A percentile compares a stretch with the other conserved stretches of the same genome.
Evolutionary conservation across 2,888 invertebrate species (phyloP).

Genomic region (Tipula vernalis): DNA sequence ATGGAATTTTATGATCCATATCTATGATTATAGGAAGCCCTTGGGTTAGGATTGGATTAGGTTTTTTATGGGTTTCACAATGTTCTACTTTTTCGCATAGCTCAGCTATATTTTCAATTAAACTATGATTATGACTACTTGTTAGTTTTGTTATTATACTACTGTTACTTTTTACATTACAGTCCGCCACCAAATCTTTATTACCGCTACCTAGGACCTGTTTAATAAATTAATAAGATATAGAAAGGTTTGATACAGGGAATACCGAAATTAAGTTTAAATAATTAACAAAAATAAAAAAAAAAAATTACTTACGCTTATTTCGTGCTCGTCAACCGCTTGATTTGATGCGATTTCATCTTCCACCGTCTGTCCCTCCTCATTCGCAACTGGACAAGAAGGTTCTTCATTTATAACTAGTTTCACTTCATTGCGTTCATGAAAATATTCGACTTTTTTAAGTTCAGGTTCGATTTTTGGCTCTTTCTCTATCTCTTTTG

Average conservation of each 20-base stretch:
- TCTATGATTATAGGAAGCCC: neutral
- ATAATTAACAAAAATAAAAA: neutral
- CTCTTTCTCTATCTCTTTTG: neutral
- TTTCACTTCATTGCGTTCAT: neutral
- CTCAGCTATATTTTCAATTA: neutral
- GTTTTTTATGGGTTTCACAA: neutral
- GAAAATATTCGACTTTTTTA: neutral
- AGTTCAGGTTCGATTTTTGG: neutral
- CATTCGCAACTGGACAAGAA: neutral
- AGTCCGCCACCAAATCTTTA: constrained; percentile 4
- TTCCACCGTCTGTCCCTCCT: neutral
- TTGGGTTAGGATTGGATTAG: too few relatives aligned
- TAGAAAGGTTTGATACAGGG: neutral
- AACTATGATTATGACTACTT: neutral
- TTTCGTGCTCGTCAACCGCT: constrained; percentile 14
- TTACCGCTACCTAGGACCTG: constrained; percentile 5
- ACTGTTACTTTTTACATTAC: constrained; percentile 5
- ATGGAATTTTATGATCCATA: neutral
- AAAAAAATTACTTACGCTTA: constrained; percentile 17
- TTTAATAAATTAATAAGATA: neutral
- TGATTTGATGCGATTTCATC: neutral
- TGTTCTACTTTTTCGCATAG: neutral
- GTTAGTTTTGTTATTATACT: neutral
- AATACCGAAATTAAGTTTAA: neutral
- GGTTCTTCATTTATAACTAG: neutral